Conservation (phyloP, 2,113 vertebrate genomes). For the Albula glossodonta region DNA sequence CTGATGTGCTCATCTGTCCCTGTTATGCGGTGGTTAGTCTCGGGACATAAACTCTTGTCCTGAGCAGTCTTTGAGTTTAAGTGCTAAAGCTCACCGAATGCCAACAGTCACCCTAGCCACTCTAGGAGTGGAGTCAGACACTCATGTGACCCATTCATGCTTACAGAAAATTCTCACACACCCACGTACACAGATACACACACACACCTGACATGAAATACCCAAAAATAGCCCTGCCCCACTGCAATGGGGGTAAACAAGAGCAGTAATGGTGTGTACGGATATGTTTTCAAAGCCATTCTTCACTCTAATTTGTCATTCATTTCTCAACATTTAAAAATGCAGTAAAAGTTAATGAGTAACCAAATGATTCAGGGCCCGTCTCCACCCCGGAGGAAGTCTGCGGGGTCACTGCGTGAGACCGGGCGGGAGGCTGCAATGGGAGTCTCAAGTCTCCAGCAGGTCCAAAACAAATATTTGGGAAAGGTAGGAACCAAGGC, state of each 20-base stretch:
- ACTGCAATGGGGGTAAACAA: background rate
- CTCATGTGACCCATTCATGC: background rate
- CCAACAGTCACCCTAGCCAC: no score
- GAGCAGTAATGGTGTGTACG: background rate
- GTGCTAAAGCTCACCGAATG: no score
- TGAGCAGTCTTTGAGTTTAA: no score
- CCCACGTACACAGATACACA: background rate
- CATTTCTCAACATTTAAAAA: constrained; percentile 41
- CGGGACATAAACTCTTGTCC: no score
- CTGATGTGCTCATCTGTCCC: no score
- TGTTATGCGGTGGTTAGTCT: no score
- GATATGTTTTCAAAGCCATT: constrained; percentile 39
- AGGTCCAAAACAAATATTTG: constrained; percentile 55
- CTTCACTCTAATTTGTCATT: constrained; percentile 43
- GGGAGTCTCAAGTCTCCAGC: constrained; percentile 49
- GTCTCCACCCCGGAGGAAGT: constrained; percentile 42
- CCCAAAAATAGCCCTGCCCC: background rate
- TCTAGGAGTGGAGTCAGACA: background rate
- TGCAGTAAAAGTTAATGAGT: constrained; percentile 70
- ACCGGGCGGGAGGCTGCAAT: constrained; percentile 56
- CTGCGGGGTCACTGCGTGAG: constrained; percentile 59
- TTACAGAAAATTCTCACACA: constrained; percentile 48
- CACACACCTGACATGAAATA: background rate
- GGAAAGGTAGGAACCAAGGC: constrained; percentile 55
- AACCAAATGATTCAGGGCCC: constrained; percentile 68